phyloP scores from a whole-genome alignment of 2,888 invertebrate species.

The Tribolium freemani region DNA sequence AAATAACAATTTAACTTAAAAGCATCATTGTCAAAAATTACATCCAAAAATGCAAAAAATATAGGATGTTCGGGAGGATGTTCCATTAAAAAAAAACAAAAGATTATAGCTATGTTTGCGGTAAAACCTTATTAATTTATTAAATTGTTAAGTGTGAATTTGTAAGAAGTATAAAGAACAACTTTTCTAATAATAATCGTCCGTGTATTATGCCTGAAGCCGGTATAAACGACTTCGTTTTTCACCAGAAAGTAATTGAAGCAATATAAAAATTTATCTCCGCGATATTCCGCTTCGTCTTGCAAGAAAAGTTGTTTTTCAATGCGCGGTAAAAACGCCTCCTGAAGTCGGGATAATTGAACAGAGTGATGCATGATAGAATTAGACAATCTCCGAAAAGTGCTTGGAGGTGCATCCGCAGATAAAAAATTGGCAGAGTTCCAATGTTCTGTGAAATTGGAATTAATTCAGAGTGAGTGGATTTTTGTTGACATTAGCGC shows the following conservation, averaged over 20 bases:
- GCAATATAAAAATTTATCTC: background rate
- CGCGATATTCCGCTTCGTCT: background rate
- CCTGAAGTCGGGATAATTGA: conserved; percentile 7
- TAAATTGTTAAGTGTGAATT: too few relatives aligned
- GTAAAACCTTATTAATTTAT: too few relatives aligned
- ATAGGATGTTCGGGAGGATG: too few relatives aligned
- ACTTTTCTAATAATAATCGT: background rate
- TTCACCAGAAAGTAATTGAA: conserved; percentile 8
- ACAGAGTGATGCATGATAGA: conserved; percentile 16
- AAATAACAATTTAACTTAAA: too few relatives aligned
- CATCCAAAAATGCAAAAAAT: too few relatives aligned
- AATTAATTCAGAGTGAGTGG: background rate
- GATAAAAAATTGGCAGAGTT: conserved; percentile 3
- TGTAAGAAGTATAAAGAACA: background rate
- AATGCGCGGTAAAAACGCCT: background rate
- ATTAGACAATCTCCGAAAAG: conserved; percentile 4
- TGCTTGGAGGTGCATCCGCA: conserved; percentile 7
- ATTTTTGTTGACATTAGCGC: background rate
- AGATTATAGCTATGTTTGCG: too few relatives aligned
- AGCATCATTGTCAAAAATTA: too few relatives aligned
- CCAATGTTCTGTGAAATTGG: background rate
- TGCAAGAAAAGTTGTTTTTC: conserved; percentile 1
- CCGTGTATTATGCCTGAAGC: background rate
- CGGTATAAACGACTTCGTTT: background rate
- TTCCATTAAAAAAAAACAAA: too few relatives aligned